A percentile compares a stretch with the other conserved stretches of the same genome.
Conservation (phyloP, 2,888 invertebrate species). For the Agrochola lota region DNA sequence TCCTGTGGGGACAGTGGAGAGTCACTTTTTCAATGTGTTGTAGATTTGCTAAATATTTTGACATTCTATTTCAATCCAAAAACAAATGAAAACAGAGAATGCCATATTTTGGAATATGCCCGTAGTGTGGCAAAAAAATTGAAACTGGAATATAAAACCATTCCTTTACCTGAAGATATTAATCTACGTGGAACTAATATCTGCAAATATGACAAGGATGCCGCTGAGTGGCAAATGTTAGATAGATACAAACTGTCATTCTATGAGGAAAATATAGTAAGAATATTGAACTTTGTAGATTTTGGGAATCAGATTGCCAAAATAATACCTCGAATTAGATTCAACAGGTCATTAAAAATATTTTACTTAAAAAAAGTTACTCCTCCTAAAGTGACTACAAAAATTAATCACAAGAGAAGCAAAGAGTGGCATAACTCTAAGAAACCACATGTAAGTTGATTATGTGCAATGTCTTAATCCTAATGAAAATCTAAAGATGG, state of each 20-base stretch:
- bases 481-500: not conserved
- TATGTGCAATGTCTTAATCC: not conserved
- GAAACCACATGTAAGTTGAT: slow-evolving; percentile 80
- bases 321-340: slow-evolving; percentile 92
- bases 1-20: slow-evolving; percentile 95
- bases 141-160: slow-evolving; percentile 91
- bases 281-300: slow-evolving; percentile 94
- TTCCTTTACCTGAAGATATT: slow-evolving; percentile 94
- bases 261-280: slow-evolving; percentile 93
- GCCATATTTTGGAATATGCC: slow-evolving; percentile 79
- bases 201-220: slow-evolving; percentile 92
- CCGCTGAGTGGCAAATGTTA: slow-evolving; percentile 93
- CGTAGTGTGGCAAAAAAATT: slow-evolving; percentile 85
- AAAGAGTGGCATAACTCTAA: slow-evolving; percentile 88
- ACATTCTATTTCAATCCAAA: slow-evolving; percentile 91
- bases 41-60: slow-evolving; percentile 95
- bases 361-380: slow-evolving; percentile 84
- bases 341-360: slow-evolving; percentile 89
- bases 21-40: slow-evolving; percentile 94
- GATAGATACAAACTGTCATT: slow-evolving; percentile 89
- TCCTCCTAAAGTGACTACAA: slow-evolving; percentile 80
- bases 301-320: slow-evolving; percentile 94
- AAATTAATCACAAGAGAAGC: slow-evolving; percentile 83
- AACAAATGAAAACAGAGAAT: slow-evolving; percentile 68
- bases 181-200: slow-evolving; percentile 93